phyloP scores from a whole-genome alignment of 2,888 invertebrate genomes.

The Campoletis raptor region DNA sequence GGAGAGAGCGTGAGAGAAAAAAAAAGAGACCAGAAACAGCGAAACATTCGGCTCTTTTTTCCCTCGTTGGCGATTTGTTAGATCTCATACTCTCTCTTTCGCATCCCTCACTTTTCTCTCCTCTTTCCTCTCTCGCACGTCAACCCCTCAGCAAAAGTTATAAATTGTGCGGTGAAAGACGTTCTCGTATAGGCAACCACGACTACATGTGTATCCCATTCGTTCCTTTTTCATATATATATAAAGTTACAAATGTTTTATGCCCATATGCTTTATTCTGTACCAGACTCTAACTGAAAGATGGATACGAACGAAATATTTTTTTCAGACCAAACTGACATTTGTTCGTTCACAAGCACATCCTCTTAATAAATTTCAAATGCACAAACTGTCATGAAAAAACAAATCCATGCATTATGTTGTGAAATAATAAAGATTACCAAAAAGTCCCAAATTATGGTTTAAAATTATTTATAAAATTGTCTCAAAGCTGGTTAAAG shows the following conservation, averaged over 20 bases:
- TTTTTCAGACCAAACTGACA: slow-evolving; percentile 19
- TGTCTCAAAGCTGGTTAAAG: too few species aligned
- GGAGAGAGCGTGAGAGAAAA: slow-evolving; percentile 12
- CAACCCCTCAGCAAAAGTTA: slow-evolving; percentile 56
- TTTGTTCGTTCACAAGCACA: neutral
- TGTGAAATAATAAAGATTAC: neutral
- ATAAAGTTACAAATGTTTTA: slow-evolving; percentile 58
- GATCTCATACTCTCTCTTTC: slow-evolving; percentile 26
- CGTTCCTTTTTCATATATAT: slow-evolving; percentile 44
- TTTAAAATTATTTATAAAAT: too few species aligned
- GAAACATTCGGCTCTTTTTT: slow-evolving; percentile 55
- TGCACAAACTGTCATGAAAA: neutral
- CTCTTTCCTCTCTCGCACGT: slow-evolving; percentile 11
- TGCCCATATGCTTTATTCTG: slow-evolving; percentile 40
- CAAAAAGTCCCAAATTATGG: too few species aligned
- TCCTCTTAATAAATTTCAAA: neutral
- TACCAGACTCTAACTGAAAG: slow-evolving; percentile 34
- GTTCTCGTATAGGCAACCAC: slow-evolving; percentile 60
- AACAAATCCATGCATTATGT: neutral
- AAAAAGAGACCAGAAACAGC: slow-evolving; percentile 35
- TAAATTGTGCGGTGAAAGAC: slow-evolving; percentile 63
- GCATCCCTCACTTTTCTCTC: slow-evolving; percentile 12
- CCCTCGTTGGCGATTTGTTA: slow-evolving; percentile 64
- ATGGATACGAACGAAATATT: slow-evolving; percentile 40
- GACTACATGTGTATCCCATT: slow-evolving; percentile 62